A percentile compares a stretch with the other conserved stretches of the same genome.
Evolutionary conservation across 2,797 vertebrate species (phyloP).

Genomic region (Selene dorsalis): DNA sequence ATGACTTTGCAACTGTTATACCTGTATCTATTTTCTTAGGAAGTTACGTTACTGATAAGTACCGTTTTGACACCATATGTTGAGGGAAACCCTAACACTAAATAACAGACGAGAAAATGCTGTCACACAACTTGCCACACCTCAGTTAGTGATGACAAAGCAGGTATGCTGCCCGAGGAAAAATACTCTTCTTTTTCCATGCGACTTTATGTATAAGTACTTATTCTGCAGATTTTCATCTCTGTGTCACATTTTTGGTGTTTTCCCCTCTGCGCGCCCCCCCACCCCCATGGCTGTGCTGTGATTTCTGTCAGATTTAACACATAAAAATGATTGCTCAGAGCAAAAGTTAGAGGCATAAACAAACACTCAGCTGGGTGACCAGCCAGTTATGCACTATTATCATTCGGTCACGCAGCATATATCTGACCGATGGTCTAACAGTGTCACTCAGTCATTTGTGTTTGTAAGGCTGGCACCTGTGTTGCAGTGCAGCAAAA

Average conservation of each 20-base stretch:
- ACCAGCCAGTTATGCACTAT: too few species aligned
- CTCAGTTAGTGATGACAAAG: not conserved
- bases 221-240: not conserved
- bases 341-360: too few species aligned
- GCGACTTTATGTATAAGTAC: not conserved
- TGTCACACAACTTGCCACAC: not conserved
- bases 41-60: not conserved
- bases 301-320: too few species aligned
- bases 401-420: too few species aligned
- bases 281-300: too few species aligned
- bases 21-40: not conserved
- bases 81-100: not conserved
- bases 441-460: not conserved
- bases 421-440: not conserved
- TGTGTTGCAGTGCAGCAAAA: too few species aligned
- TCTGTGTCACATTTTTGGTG: not conserved
- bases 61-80: not conserved
- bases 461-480: not conserved
- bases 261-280: not conserved
- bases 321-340: too few species aligned
- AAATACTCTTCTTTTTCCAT: not conserved
- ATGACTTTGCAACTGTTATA: not conserved
- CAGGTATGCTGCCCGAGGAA: not conserved
- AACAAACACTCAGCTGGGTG: too few species aligned
- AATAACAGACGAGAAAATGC: not conserved